phyloP scores from a whole-genome alignment of 1,140 invertebrate genomes.

The Micrasema longulum region DNA sequence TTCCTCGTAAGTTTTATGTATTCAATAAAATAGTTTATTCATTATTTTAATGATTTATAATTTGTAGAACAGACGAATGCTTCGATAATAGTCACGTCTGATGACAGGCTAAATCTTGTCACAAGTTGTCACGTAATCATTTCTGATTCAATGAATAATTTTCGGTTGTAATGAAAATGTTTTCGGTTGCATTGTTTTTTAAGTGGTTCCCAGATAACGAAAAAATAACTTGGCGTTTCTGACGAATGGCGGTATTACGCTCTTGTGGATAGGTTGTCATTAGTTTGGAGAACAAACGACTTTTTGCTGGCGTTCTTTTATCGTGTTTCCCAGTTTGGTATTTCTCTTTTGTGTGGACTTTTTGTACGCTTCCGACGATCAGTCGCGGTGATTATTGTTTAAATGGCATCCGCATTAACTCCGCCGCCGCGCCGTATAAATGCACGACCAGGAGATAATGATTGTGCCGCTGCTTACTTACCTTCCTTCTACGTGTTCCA shows the following conservation, averaged over 20 bases:
- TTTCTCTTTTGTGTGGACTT: slow-evolving; percentile 6
- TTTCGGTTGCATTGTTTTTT: slow-evolving; percentile 19
- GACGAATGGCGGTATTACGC: slow-evolving; percentile 23
- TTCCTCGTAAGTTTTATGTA: too few relatives aligned
- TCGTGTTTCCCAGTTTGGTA: slow-evolving; percentile 11
- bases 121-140: background rate
- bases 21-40: too few relatives aligned
- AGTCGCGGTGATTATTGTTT: slow-evolving; percentile 21
- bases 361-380: slow-evolving; percentile 24
- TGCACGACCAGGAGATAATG: slow-evolving; percentile 9
- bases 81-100: background rate
- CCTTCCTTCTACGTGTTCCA: background rate
- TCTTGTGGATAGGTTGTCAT: slow-evolving; percentile 20
- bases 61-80: too few relatives aligned
- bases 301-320: slow-evolving; percentile 10
- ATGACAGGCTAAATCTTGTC: slow-evolving; percentile 4
- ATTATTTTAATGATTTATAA: too few relatives aligned
- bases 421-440: background rate
- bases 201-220: background rate
- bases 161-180: background rate
- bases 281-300: slow-evolving; percentile 29
- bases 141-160: slow-evolving; percentile 15
- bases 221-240: background rate
- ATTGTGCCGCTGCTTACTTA: background rate
- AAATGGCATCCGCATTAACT: slow-evolving; percentile 20